Percentiles rank a stretch among this genome's conserved stretches.
Conservation (phyloP, 64 coral and sea anemone species). For the Catalaphyllia jardinei region DNA sequence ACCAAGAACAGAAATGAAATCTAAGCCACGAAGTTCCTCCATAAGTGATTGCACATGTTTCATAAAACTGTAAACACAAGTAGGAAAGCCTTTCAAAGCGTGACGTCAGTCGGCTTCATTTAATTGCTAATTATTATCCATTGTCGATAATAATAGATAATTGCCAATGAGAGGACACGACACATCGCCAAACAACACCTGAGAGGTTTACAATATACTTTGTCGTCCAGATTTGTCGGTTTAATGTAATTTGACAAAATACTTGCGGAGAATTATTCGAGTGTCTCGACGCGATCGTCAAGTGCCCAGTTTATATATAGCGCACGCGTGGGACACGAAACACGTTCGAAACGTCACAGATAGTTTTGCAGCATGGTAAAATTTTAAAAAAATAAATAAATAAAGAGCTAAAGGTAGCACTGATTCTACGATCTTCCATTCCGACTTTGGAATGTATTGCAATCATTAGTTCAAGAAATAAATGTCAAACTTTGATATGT, state of each 20-base stretch:
- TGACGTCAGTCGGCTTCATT: slow-evolving; percentile 82
- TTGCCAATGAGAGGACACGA: slow-evolving; percentile 23
- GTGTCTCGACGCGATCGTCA: no score
- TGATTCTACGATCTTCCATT: no score
- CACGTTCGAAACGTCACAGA: no score
- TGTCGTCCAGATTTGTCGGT: not conserved
- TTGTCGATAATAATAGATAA: slow-evolving; percentile 38
- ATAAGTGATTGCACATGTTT: slow-evolving; percentile 84
- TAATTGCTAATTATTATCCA: slow-evolving; percentile 87
- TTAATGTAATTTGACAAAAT: not conserved
- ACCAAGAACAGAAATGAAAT: slow-evolving; percentile 60
- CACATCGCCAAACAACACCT: slow-evolving; percentile 12
- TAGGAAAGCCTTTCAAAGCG: slow-evolving; percentile 44
- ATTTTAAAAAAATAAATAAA: no score
- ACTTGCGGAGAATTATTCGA: not conserved
- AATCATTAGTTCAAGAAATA: no score
- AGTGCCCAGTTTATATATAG: no score
- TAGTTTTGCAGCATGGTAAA: no score
- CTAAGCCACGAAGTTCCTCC: slow-evolving; percentile 57
- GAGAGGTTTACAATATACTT: not conserved
- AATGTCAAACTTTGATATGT: no score
- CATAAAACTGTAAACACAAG: slow-evolving; percentile 69
- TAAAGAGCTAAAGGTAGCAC: no score
- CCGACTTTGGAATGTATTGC: no score
- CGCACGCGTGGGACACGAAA: no score